Percentiles rank a stretch among this genome's conserved stretches.
phyloP scores from a whole-genome alignment of 1,140 invertebrate genomes.

The Drosophila jambulina region DNA sequence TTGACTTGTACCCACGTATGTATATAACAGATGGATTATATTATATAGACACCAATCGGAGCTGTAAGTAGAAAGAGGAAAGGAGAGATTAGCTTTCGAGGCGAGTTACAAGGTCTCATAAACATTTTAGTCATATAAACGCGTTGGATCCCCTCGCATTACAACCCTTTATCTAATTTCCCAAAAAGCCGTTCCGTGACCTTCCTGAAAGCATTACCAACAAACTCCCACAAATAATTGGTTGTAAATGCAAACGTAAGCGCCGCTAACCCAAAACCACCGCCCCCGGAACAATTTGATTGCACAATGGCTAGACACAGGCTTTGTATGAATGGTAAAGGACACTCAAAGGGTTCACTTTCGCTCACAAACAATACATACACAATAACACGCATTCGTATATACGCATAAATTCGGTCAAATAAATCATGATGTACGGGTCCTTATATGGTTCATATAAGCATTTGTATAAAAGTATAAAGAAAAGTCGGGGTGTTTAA shows the following conservation, averaged over 20 bases:
- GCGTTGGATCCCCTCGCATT: not conserved
- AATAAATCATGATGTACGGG: slow-evolving; percentile 29
- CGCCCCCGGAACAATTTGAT: slow-evolving; percentile 61
- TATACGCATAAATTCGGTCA: slow-evolving; percentile 3
- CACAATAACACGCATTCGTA: slow-evolving; percentile 14
- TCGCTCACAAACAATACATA: slow-evolving; percentile 27
- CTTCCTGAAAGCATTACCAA: slow-evolving; percentile 51
- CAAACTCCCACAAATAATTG: slow-evolving; percentile 55
- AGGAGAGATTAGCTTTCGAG: slow-evolving; percentile 7
- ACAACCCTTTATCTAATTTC: slow-evolving; percentile 39
- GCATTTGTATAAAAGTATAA: not conserved
- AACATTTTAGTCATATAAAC: slow-evolving; percentile 32
- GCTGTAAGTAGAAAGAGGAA: slow-evolving; percentile 45
- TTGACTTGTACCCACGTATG: slow-evolving; percentile 8
- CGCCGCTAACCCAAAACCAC: slow-evolving; percentile 36
- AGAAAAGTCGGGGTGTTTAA: not conserved
- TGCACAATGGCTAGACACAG: slow-evolving; percentile 58
- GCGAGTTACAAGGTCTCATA: slow-evolving; percentile 6
- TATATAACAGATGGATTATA: slow-evolving; percentile 35
- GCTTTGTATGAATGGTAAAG: slow-evolving; percentile 13
- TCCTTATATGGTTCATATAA: not conserved
- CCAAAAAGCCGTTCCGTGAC: slow-evolving; percentile 39
- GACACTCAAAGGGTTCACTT: slow-evolving; percentile 57
- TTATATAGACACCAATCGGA: slow-evolving; percentile 43
- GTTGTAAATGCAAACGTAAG: slow-evolving; percentile 71